Conservation (phyloP, 2,797 vertebrate genomes). For the Potorous gilbertii region DNA sequence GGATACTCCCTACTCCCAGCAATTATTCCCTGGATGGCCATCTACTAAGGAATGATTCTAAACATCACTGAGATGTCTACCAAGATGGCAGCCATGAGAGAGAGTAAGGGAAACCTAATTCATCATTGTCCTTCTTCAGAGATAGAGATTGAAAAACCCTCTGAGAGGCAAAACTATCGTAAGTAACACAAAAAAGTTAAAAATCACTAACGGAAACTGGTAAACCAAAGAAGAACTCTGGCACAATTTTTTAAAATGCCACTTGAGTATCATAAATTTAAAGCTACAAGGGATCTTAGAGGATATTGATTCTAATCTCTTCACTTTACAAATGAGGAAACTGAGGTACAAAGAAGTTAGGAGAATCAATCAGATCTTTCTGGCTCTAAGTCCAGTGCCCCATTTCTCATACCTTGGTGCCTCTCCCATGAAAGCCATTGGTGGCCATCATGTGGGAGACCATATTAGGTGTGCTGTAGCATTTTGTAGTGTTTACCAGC, state of each 20-base stretch:
- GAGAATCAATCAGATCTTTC: neutral
- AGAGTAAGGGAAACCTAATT: neutral
- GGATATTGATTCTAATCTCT: neutral
- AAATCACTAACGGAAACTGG: neutral
- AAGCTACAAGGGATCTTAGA: neutral
- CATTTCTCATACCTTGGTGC: neutral
- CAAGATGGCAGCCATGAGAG: neutral
- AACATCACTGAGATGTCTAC: neutral
- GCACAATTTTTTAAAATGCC: neutral
- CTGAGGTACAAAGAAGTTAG: neutral
- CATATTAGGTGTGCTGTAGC: neutral
- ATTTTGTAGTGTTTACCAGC: neutral
- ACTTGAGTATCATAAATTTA: neutral
- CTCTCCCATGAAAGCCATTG: neutral
- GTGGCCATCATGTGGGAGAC: neutral
- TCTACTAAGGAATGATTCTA: conserved; percentile 64
- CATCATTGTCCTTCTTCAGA: neutral
- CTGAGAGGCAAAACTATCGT: neutral
- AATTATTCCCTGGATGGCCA: conserved; percentile 46
- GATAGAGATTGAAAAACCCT: neutral
- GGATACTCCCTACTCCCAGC: conserved; percentile 40
- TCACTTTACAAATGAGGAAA: neutral
- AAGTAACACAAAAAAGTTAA: neutral
- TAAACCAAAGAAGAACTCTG: neutral
- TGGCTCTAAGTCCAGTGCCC: neutral